Base-by-base conservation (phyloP, 2,113 vertebrate genomes). In the Chaetops frenatus region DNA sequence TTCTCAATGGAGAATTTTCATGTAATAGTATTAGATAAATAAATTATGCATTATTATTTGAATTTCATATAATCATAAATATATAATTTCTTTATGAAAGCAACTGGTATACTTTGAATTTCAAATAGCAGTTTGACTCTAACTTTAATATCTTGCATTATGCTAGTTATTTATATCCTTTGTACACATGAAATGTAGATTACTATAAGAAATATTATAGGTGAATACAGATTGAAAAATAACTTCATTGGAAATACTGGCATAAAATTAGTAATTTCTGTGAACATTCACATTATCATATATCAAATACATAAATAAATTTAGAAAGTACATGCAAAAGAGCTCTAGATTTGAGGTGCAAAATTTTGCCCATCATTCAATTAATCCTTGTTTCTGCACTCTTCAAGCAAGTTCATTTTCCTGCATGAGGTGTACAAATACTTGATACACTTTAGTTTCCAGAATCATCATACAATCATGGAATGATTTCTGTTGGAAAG, bases 31-130 rank as follows among this genome's bases (percentile, higher is more conserved):
- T 78, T 79, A 81, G 35, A 47, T 79, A 84, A 92, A 95, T 91
- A 96, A 86, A 84, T 78, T 84, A 87, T 66, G 11, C 23, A 15
- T 81, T 48, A 85, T 90, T 85, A 72, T 90, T 95, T 92, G 28
- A 81, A 91, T 84, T 97, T 89, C 56, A 44, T 77, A 60, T 72
- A 84, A 86, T 60, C 48, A 76, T 92, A 93, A 38, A 79, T 83
- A 88, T 69, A 19, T 69, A 92, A 92, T 79, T 93, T 73, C 44
- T 64, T 85, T 73, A 72, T 82, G 54, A 90, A 94, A 81, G 33
- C 51, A 90, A 81, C 48, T 25, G 19, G 9, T 45, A 47, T 57
- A 64, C 21, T 86, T 81, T 89, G 70, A 85, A 94, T 82, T 95
- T 91, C 50, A 96, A 94, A 92, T 29, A 93, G 13, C 22, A 83